phyloP scores from a whole-genome alignment of 64 coral and sea anemone genomes.

The Pocillopora verrucosa region DNA sequence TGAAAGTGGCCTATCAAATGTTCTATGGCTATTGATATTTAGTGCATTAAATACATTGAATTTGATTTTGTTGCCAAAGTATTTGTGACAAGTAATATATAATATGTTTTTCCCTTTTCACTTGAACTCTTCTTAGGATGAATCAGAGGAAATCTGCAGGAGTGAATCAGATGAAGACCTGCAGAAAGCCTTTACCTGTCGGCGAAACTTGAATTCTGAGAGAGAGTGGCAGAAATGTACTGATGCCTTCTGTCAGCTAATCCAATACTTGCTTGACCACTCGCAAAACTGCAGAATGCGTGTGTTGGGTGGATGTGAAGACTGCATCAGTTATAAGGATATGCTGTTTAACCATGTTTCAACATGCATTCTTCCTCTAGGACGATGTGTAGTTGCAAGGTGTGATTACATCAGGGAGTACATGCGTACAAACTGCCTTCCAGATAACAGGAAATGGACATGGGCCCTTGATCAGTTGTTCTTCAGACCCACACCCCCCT shows the following conservation, averaged over 20 bases:
- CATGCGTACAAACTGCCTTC: not conserved
- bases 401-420: conserved; percentile 30
- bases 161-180: not conserved
- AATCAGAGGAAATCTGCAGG: not conserved
- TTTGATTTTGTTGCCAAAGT: too few species aligned
- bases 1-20: too few species aligned
- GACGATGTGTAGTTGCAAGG: not conserved
- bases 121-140: not conserved
- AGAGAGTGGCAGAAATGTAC: not conserved
- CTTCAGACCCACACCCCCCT: not conserved
- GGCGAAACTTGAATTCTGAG: not conserved
- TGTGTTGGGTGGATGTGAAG: conserved; percentile 1
- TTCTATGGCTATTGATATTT: too few species aligned
- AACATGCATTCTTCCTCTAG: not conserved
- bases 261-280: conserved; percentile 4
- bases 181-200: not conserved
- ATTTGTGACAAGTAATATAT: too few species aligned
- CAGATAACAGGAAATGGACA: not conserved
- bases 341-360: not conserved
- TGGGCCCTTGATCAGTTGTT: not conserved
- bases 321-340: not conserved
- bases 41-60: too few species aligned
- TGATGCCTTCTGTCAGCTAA: not conserved
- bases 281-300: conserved; percentile 19
- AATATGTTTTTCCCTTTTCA: too few species aligned